phyloP scores from a whole-genome alignment of 2,113 vertebrate genomes.

The Thomomys bottae region DNA sequence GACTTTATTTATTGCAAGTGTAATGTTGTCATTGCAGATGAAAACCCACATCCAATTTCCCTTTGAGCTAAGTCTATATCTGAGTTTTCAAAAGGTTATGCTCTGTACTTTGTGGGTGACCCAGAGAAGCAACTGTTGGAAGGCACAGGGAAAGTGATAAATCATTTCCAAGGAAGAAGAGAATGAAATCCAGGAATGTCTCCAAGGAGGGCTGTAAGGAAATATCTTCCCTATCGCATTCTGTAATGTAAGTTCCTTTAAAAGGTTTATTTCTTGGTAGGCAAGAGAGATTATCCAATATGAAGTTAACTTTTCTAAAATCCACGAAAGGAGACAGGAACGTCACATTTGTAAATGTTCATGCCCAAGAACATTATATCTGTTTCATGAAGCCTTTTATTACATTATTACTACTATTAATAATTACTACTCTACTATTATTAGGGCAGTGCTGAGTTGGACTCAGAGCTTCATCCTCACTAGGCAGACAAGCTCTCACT shows the following conservation, averaged over 20 bases:
- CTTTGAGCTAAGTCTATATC: constrained; percentile 25
- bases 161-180: constrained; percentile 21
- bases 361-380: background rate
- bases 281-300: constrained; percentile 2
- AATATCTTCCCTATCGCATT: background rate
- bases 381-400: no score
- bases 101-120: constrained; percentile 37
- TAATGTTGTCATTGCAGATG: constrained; percentile 33
- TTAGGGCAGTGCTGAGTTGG: no score
- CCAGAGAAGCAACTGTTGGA: constrained; percentile 31
- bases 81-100: constrained; percentile 26
- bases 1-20: constrained; percentile 50
- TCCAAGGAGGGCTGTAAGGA: background rate
- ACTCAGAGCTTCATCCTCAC: no score
- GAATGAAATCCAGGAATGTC: constrained; percentile 5
- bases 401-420: no score
- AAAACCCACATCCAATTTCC: constrained; percentile 19
- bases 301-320: constrained; percentile 36
- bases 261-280: constrained; percentile 20
- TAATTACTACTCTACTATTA: no score
- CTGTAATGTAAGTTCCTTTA: background rate
- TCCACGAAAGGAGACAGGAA: background rate
- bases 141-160: background rate
- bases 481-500: no score
- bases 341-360: background rate